Evolutionary conservation across 2,888 invertebrate genomes (phyloP).

Genomic region (Sphaeridia pumilis): DNA sequence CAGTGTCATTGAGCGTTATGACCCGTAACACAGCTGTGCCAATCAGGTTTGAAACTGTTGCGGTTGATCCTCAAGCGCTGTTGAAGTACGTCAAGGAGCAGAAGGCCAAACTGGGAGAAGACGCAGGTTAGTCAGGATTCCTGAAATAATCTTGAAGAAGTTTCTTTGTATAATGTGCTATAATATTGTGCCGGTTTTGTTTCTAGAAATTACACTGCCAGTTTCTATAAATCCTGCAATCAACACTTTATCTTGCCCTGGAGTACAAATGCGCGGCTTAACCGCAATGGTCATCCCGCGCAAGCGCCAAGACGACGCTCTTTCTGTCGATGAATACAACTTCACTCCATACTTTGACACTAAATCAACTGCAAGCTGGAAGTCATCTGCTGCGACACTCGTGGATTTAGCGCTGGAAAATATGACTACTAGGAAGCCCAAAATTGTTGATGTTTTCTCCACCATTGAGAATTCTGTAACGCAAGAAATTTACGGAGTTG

Average conservation of each 20-base stretch:
- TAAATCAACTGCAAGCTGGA: background rate
- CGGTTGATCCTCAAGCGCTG: conserved; percentile 3
- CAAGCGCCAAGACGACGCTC: conserved; percentile 11
- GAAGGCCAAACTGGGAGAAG: background rate
- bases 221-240: conserved; percentile 46
- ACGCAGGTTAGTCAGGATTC: background rate
- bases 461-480: conserved; percentile 10
- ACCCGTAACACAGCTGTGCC: conserved; percentile 11
- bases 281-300: conserved; percentile 63
- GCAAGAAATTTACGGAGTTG: conserved; percentile 3
- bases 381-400: background rate
- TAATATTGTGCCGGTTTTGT: too few relatives aligned
- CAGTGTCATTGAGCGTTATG: conserved; percentile 1
- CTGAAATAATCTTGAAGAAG: background rate
- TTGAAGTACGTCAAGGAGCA: background rate
- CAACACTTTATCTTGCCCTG: conserved; percentile 52
- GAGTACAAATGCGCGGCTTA: conserved; percentile 64
- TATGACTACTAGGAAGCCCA: background rate
- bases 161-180: too few relatives aligned
- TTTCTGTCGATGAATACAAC: conserved; percentile 13
- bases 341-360: conserved; percentile 16
- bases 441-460: conserved; percentile 9
- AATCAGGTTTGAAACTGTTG: conserved; percentile 6
- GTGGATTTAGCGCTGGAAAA: conserved; percentile 11
- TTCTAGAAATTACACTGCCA: conserved; percentile 4